Percentiles rank a stretch among this genome's conserved stretches.
Conservation (phyloP, 2,888 invertebrate species). For the Orthosia gracilis region DNA sequence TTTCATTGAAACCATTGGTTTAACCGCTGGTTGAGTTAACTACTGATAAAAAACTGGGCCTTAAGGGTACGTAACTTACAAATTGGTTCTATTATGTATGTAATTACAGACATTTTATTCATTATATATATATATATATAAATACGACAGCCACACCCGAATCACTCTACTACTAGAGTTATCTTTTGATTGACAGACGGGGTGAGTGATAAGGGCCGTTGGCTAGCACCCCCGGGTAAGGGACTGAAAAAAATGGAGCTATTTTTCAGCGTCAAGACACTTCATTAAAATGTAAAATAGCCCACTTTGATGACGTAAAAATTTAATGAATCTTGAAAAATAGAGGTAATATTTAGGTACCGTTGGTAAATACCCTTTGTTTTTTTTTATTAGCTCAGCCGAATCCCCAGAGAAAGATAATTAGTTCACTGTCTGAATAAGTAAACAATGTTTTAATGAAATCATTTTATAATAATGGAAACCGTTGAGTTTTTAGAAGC, state of each 20-base stretch:
- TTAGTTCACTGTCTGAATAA: slow-evolving; percentile 34
- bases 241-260: background rate
- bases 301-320: slow-evolving; percentile 23
- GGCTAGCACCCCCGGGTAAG: background rate
- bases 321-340: slow-evolving; percentile 46
- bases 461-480: slow-evolving; percentile 22
- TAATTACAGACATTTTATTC: too few relatives aligned
- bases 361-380: slow-evolving; percentile 29
- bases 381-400: slow-evolving; percentile 21
- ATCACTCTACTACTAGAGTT: background rate
- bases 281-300: slow-evolving; percentile 28
- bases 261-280: slow-evolving; percentile 12
- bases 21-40: too few relatives aligned
- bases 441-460: slow-evolving; percentile 19
- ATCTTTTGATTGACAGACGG: background rate
- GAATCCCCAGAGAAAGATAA: slow-evolving; percentile 23
- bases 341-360: slow-evolving; percentile 39
- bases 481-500: background rate
- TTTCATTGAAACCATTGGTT: too few relatives aligned
- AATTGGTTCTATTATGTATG: too few relatives aligned
- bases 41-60: too few relatives aligned
- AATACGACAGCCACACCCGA: too few relatives aligned
- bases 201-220: slow-evolving; percentile 2
- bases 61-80: too few relatives aligned
- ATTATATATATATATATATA: too few relatives aligned